Percentiles rank a stretch among this genome's conserved stretches.
phyloP scores from a whole-genome alignment of 2,797 vertebrate species.

The Myotis vivesi region DNA sequence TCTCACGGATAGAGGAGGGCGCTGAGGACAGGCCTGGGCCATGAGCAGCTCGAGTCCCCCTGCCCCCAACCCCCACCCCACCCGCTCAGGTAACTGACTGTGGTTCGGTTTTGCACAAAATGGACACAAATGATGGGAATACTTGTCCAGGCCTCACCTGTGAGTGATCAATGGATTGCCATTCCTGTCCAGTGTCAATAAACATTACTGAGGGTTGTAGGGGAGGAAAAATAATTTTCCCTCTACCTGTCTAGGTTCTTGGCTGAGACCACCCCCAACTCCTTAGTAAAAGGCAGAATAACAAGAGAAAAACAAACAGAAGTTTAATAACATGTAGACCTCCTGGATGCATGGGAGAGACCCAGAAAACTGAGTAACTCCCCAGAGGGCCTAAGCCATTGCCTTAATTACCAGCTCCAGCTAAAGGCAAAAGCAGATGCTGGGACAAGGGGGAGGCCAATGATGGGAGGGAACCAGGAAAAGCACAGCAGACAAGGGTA shows the following conservation, averaged over 20 bases:
- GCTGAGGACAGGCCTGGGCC: background rate
- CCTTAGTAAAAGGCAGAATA: background rate
- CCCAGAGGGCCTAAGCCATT: background rate
- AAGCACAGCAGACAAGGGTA: background rate
- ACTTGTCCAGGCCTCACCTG: background rate
- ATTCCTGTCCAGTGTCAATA: background rate
- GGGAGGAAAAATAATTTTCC: background rate
- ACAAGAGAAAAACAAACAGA: background rate
- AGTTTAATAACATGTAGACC: background rate
- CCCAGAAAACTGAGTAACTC: background rate
- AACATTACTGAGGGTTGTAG: background rate
- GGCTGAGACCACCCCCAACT: background rate
- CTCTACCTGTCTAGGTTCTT: background rate
- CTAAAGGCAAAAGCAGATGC: background rate
- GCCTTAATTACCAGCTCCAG: background rate
- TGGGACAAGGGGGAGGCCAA: background rate
- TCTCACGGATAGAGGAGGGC: background rate
- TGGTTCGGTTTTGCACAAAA: background rate
- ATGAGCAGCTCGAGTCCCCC: background rate
- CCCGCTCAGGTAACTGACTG: background rate
- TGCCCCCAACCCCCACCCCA: too few species aligned
- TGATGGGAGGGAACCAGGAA: too few species aligned
- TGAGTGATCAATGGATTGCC: fast-evolving
- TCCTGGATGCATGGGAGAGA: background rate
- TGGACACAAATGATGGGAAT: background rate